Evolutionary conservation across 2,113 vertebrate genomes (phyloP).

Genomic region (Eonycteris spelaea): DNA sequence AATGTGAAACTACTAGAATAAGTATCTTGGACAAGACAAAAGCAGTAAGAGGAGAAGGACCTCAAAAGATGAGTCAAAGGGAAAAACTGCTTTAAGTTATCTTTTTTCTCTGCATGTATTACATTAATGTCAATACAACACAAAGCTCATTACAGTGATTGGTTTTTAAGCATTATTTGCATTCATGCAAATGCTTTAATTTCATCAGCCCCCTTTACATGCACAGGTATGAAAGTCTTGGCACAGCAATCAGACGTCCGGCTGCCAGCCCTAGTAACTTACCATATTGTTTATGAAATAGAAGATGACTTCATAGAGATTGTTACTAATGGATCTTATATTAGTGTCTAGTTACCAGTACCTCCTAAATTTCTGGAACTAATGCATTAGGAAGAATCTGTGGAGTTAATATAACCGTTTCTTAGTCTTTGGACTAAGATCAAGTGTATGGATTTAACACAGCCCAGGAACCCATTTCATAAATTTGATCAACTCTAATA

Average conservation of each 20-base stretch:
- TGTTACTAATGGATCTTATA: not conserved
- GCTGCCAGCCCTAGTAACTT: not conserved
- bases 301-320: not conserved
- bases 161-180: not conserved
- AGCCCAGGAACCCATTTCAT: conserved; percentile 19
- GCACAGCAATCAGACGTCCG: not conserved
- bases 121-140: not conserved
- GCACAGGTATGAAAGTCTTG: not conserved
- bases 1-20: not conserved
- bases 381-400: not conserved
- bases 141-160: not conserved
- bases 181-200: not conserved
- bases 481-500: not conserved
- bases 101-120: not conserved
- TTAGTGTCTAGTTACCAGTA: not conserved
- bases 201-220: not conserved
- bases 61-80: not conserved
- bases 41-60: not conserved
- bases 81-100: not conserved
- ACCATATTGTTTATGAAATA: not conserved
- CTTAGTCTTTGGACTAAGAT: too few species aligned
- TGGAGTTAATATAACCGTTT: not conserved
- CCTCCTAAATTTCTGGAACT: conserved; percentile 5
- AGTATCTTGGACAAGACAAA: not conserved
- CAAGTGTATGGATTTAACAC: not conserved